phyloP scores from a whole-genome alignment of 1,140 invertebrate species.

The Euschistus heros region DNA sequence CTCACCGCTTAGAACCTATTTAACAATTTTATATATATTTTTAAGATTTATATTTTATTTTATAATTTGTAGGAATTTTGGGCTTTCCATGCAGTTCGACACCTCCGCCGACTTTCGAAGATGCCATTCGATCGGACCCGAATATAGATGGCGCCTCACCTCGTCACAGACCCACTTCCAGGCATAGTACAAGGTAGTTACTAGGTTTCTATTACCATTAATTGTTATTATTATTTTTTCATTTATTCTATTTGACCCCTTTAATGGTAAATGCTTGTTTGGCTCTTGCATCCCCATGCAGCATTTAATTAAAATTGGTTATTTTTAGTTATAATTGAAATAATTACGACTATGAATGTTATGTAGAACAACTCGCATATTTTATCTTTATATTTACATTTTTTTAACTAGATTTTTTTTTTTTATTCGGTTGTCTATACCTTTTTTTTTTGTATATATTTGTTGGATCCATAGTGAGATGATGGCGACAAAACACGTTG shows the following conservation, averaged over 20 bases:
- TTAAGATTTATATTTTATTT: neutral
- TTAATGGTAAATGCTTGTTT: too few species aligned
- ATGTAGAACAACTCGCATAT: neutral
- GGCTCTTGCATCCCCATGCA: too few species aligned
- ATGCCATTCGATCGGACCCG: conserved; percentile 44
- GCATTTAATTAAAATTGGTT: too few species aligned
- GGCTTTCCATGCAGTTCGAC: conserved; percentile 66
- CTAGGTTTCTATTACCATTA: neutral
- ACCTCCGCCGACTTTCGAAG: conserved; percentile 77
- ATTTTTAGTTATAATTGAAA: too few species aligned
- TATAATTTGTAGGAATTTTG: conserved; percentile 31
- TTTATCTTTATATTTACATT: conserved; percentile 1
- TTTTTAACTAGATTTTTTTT: conserved; percentile 7
- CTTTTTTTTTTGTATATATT: conserved; percentile 21
- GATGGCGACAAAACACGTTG: conserved; percentile 29
- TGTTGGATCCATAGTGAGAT: conserved; percentile 23
- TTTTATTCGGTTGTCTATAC: conserved; percentile 20
- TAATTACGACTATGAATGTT: too few species aligned
- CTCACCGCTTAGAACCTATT: too few species aligned
- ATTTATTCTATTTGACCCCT: conserved; percentile 1
- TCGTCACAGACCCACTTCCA: conserved; percentile 34
- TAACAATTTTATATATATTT: neutral
- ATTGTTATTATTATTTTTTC: neutral
- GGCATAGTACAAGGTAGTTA: conserved; percentile 34
- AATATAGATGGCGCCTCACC: conserved; percentile 38